Percentiles rank a stretch among this genome's conserved stretches.
Conservation (phyloP, 1,140 invertebrate genomes). For the Hypsibius dujardini region DNA sequence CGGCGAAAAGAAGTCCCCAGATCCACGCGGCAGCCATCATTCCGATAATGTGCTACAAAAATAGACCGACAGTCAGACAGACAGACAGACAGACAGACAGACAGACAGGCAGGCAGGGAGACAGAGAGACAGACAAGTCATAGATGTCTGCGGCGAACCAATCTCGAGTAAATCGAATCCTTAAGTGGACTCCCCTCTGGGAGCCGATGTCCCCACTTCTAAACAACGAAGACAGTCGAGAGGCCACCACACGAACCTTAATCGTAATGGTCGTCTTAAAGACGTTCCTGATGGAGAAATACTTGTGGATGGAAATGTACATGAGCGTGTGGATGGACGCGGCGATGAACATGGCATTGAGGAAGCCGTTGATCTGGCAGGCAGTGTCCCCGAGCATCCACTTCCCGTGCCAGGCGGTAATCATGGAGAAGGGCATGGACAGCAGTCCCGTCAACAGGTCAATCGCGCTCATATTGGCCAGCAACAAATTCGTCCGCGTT, state of each 20-base stretch:
- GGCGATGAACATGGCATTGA: conserved; percentile 25
- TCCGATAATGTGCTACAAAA: conserved; percentile 26
- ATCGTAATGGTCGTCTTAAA: not conserved
- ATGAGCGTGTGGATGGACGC: not conserved
- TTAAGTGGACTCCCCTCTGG: too few species aligned
- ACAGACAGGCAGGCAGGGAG: too few species aligned
- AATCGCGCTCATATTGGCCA: conserved; percentile 35
- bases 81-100: not conserved
- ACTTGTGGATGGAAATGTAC: too few species aligned
- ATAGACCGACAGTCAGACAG: not conserved
- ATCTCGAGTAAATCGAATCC: too few species aligned
- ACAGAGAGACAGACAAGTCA: not conserved
- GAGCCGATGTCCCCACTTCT: too few species aligned
- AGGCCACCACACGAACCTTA: not conserved
- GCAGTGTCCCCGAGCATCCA: conserved; percentile 32
- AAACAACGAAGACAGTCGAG: not conserved
- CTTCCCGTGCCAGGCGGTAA: conserved; percentile 30
- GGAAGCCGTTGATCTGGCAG: conserved; percentile 36
- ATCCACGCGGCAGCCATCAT: conserved; percentile 36
- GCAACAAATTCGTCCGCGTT: conserved; percentile 36
- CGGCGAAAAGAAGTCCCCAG: conserved; percentile 32
- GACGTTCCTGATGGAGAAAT: not conserved
- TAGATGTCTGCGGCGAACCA: not conserved
- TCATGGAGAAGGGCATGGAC: conserved; percentile 34
- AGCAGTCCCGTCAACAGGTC: conserved; percentile 35